Conservation (phyloP, 2,888 invertebrate species). For the Parelbella ahira region DNA sequence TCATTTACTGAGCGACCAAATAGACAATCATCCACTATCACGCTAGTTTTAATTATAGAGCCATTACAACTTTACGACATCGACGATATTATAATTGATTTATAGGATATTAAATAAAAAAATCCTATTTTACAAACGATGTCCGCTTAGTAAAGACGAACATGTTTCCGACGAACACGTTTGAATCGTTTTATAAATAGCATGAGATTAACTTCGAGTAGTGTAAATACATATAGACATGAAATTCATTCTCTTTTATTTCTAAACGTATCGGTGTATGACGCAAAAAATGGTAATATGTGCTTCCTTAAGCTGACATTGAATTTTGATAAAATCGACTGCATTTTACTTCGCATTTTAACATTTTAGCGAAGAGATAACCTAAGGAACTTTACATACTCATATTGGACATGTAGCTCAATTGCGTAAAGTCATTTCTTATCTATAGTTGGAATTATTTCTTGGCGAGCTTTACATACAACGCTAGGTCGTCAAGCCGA, state of each 20-base stretch:
- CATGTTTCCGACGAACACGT: conserved; percentile 3
- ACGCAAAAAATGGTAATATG: conserved; percentile 7
- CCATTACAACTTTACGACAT: conserved; percentile 42
- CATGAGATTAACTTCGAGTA: conserved; percentile 13
- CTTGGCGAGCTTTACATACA: too few relatives aligned
- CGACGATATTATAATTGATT: too few relatives aligned
- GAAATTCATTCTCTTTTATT: conserved; percentile 7
- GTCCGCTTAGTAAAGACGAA: too few relatives aligned
- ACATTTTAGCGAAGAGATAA: conserved; percentile 1
- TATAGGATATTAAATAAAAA: too few relatives aligned
- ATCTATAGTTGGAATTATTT: too few relatives aligned
- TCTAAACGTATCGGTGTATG: too few relatives aligned
- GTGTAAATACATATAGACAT: conserved; percentile 11
- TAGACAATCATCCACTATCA: conserved; percentile 61
- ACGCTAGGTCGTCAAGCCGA: too few relatives aligned
- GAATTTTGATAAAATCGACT: conserved; percentile 13
- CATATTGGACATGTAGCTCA: too few relatives aligned
- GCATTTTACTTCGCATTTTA: conserved; percentile 11
- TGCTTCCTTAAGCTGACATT: conserved; percentile 4
- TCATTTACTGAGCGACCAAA: conserved; percentile 47
- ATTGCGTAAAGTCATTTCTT: too few relatives aligned
- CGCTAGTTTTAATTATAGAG: conserved; percentile 53
- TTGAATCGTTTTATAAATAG: conserved; percentile 8
- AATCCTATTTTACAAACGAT: too few relatives aligned
- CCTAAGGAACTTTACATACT: conserved; percentile 4